Evolutionary conservation across 2,113 vertebrate genomes (phyloP), one percentile per base, ranked within the genome.

Genomic region (Gasterosteus nipponicus): DNA sequence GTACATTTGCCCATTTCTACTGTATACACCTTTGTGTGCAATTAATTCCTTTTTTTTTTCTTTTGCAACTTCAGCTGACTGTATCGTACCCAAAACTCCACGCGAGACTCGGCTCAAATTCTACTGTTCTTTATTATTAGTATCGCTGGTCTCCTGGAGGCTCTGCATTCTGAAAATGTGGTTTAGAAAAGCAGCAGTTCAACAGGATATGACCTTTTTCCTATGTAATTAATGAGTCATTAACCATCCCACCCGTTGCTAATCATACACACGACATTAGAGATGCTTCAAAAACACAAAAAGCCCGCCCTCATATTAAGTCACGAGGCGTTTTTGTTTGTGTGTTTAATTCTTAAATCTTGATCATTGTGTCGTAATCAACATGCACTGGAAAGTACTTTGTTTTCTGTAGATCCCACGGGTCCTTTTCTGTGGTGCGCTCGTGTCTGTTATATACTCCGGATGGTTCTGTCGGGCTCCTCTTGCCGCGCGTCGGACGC

Each of bases 331-430:
- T 88, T 86, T 41, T 86, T 41, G 41, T 71, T 87, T 78, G 38
- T 82, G 59, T 73, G 85, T 81, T 90, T 41, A 68, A 63, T 75
- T 73, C 56, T 83, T 85, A 53, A 58, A 71, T 80, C 73, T 83
- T 84, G 82, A 90, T 86, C 75, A 80, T 83, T 89, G 70, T 89
- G 86, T 93, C 91, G 80, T 90, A 90, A 92, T 94, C 89, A 90
- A 84, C 87, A 93, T 95, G 93, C 94, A 95, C 94, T 95, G 94
- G 94, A 95, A 93, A 93, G 86, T 90, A 92, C 91, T 92, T 92
- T 93, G 86, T 92, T 80, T 80, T 83, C 82, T 89, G 83, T 91
- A 89, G 91, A 90, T 93, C 79, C 83, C 68, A 67, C 86, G 85
- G 81, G 89, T 91, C 78, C 81, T 78, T 72, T 82, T 81, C 12